Conservation (phyloP, 2,113 vertebrate genomes). For the Fregata magnificens region DNA sequence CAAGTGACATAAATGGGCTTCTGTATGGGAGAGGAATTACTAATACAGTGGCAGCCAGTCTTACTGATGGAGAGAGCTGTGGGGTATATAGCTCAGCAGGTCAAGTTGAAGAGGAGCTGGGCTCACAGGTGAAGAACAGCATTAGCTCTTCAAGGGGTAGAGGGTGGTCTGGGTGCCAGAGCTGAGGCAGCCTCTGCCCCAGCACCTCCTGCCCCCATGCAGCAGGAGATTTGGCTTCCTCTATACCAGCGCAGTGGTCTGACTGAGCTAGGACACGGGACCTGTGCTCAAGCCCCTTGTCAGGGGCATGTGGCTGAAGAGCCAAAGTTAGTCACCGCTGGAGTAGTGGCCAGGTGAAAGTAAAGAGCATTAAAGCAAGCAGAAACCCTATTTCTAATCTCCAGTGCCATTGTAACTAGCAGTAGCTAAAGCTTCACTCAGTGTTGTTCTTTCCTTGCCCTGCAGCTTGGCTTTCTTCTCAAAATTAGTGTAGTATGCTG, state of each 20-base stretch:
- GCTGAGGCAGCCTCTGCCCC: background rate
- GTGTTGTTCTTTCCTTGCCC: background rate
- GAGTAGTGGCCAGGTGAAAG: background rate
- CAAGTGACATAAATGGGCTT: background rate
- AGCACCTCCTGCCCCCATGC: background rate
- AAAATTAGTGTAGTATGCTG: background rate
- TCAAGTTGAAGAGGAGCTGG: background rate
- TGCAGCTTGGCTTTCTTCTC: background rate
- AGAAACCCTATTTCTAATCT: background rate
- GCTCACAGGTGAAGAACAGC: background rate
- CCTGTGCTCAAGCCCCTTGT: background rate
- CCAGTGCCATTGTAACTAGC: background rate
- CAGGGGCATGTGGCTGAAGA: background rate
- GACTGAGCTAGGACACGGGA: background rate
- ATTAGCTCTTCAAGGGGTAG: background rate
- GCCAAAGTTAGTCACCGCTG: background rate
- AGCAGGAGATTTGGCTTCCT: background rate
- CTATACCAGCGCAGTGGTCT: background rate
- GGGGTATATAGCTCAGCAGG: background rate
- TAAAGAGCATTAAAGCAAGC: background rate
- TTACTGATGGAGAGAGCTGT: background rate
- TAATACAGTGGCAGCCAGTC: background rate
- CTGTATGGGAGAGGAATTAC: background rate
- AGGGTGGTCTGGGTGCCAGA: background rate
- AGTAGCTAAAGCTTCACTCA: background rate